Conservation (phyloP, 2,113 vertebrate genomes). For the Elachura formosa region DNA sequence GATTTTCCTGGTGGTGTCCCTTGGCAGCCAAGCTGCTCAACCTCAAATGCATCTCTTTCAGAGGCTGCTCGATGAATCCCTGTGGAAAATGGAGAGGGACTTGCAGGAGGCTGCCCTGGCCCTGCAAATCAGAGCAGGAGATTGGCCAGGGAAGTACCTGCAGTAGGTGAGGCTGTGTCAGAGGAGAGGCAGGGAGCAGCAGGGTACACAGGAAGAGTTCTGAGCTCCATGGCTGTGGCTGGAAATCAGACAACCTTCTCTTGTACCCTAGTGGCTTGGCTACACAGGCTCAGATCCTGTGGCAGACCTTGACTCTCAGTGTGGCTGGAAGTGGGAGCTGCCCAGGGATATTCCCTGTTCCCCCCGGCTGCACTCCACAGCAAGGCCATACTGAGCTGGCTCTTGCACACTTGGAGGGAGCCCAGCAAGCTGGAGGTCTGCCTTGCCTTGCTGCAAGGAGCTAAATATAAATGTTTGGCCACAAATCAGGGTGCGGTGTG, state of each 20-base stretch:
- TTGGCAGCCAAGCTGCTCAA: accelerated
- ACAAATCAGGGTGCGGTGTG: not conserved
- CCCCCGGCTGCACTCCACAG: accelerated
- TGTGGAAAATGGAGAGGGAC: not conserved
- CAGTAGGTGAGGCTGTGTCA: not conserved
- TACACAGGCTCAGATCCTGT: accelerated
- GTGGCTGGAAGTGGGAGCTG: not conserved
- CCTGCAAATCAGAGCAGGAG: not conserved
- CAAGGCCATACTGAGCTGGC: not conserved
- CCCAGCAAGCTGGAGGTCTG: not conserved
- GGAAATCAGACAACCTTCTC: not conserved
- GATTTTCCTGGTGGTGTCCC: not conserved
- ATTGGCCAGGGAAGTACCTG: not conserved
- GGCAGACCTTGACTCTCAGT: not conserved
- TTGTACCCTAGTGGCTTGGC: accelerated
- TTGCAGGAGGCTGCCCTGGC: not conserved
- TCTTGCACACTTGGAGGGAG: not conserved
- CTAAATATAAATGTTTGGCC: not conserved
- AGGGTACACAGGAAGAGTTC: accelerated
- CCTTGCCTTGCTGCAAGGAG: not conserved
- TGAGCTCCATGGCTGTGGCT: not conserved
- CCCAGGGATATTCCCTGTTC: not conserved
- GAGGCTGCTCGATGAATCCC: not conserved
- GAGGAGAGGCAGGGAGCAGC: not conserved
- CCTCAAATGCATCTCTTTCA: accelerated